Evolutionary conservation across 2,888 invertebrate genomes (phyloP).

Genomic region (Chymomyza procnemis): DNA sequence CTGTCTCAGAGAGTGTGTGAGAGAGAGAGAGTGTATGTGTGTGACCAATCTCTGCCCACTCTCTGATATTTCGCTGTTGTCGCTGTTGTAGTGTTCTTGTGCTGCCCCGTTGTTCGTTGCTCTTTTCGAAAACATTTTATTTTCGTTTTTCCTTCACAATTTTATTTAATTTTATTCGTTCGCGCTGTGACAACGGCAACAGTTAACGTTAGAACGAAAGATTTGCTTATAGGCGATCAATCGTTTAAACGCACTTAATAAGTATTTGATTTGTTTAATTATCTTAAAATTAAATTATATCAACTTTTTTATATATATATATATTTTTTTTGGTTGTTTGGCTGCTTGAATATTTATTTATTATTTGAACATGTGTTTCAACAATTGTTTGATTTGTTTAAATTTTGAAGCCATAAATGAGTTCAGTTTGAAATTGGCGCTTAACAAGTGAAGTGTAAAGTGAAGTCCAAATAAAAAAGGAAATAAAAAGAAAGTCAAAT

Average conservation of each 20-base stretch:
- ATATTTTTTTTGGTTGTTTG: too few species aligned
- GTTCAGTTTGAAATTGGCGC: background rate
- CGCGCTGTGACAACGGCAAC: conserved; percentile 43
- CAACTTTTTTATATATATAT: too few species aligned
- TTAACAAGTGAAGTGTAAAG: background rate
- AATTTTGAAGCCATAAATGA: background rate
- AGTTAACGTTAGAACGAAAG: conserved; percentile 27
- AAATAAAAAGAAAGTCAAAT: background rate
- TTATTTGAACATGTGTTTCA: background rate
- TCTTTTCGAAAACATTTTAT: conserved; percentile 1
- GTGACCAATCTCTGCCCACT: too few species aligned
- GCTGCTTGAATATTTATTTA: too few species aligned
- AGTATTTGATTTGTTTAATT: background rate
- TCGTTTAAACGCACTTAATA: background rate
- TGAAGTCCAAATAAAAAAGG: background rate
- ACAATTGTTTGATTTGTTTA: background rate
- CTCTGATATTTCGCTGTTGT: background rate
- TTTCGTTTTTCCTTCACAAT: conserved; percentile 2
- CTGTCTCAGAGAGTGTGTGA: background rate
- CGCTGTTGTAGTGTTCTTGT: background rate
- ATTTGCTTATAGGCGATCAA: background rate
- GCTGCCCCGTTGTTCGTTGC: background rate
- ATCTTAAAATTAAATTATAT: too few species aligned
- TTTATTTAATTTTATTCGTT: conserved; percentile 34
- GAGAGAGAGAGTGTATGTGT: background rate